Percentiles rank a stretch among this genome's conserved stretches.
These are phyloP conservation scores for Serripes groenlandicus DNA, from an alignment of 2,888 invertebrate genomes.

Conservation along the genomic window DNA sequence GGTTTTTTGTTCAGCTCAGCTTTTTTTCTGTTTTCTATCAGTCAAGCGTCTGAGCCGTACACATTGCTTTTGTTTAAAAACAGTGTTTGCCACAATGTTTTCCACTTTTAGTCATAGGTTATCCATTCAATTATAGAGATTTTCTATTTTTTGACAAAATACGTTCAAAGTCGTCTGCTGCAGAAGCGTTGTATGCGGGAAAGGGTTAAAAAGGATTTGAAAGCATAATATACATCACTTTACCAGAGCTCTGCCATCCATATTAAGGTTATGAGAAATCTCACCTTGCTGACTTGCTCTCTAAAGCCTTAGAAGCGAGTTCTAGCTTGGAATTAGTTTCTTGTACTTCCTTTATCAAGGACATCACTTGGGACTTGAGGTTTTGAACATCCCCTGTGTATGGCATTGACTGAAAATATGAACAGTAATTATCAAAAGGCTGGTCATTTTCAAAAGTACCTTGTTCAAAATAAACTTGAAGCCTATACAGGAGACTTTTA, in stretches of 20 bases:
- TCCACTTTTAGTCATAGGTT: too few species aligned
- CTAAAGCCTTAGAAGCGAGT: slow-evolving; percentile 70
- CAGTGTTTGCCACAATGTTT: too few species aligned
- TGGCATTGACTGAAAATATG: slow-evolving; percentile 64
- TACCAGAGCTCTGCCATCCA: background rate
- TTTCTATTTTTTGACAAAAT: background rate
- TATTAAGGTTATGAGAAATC: background rate
- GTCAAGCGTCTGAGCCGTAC: too few species aligned
- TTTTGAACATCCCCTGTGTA: slow-evolving; percentile 75
- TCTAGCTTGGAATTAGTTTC: slow-evolving; percentile 75
- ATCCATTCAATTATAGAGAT: too few species aligned
- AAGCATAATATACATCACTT: background rate
- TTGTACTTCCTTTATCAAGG: slow-evolving; percentile 77
- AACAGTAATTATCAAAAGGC: too few species aligned
- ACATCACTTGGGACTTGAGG: slow-evolving; percentile 77
- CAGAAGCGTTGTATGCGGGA: background rate
- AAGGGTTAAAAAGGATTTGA: background rate
- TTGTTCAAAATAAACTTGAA: too few species aligned
- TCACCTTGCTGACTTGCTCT: slow-evolving; percentile 74
- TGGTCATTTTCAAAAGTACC: too few species aligned
- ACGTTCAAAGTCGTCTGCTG: background rate
- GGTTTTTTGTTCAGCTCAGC: too few species aligned
- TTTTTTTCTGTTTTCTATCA: too few species aligned
- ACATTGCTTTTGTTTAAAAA: too few species aligned
- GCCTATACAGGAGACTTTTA: too few species aligned